phyloP scores from a whole-genome alignment of 2,888 invertebrate species.

The Archaeoteleia sp. region DNA sequence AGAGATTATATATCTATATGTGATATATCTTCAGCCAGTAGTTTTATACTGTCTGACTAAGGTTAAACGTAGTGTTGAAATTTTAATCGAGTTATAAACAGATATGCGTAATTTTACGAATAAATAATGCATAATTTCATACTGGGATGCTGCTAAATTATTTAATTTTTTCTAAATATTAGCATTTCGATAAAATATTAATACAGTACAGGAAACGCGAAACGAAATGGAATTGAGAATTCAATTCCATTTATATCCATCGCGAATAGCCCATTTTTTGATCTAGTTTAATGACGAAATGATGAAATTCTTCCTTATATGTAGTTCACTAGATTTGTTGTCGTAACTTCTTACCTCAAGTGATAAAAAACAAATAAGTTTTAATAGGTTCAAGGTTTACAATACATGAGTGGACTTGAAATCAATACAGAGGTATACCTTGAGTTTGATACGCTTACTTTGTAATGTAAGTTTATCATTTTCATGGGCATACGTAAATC shows the following conservation, averaged over 20 bases:
- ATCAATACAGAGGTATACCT: conserved; percentile 32
- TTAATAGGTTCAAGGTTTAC: conserved; percentile 42
- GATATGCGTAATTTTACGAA: conserved; percentile 16
- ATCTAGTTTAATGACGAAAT: conserved; percentile 2
- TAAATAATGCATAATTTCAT: conserved; percentile 2
- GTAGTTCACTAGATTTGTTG: conserved; percentile 1
- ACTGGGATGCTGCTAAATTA: too few species aligned
- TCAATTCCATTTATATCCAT: too few species aligned
- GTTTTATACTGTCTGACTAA: conserved; percentile 24
- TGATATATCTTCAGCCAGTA: conserved; percentile 23
- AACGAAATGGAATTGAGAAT: too few species aligned
- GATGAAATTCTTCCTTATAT: conserved; percentile 10
- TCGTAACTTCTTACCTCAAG: conserved; percentile 25
- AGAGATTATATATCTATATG: conserved; percentile 33
- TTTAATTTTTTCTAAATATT: too few species aligned
- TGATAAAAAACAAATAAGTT: conserved; percentile 34
- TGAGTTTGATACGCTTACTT: conserved; percentile 23
- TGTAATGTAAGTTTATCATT: conserved; percentile 4
- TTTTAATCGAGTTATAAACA: conserved; percentile 19
- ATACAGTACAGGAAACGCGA: too few species aligned
- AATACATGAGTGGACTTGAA: conserved; percentile 24
- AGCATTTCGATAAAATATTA: too few species aligned
- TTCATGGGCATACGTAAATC: background rate
- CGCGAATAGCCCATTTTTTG: too few species aligned
- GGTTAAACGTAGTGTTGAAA: conserved; percentile 34